Conservation (phyloP, 92 coral and sea anemone species). For the Zoanthus solanderi region DNA sequence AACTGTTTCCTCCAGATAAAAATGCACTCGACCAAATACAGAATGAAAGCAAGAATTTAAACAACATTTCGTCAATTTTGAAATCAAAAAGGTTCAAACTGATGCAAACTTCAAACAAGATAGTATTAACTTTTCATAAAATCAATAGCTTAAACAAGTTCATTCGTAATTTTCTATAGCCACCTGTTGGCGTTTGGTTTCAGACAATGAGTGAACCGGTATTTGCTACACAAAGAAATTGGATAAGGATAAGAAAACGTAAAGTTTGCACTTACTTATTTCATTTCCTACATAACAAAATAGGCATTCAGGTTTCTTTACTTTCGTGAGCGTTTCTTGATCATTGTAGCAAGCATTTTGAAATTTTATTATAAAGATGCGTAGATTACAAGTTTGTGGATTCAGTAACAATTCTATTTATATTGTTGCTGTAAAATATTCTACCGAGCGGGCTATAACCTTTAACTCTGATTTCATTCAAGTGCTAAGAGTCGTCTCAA, state of each 20-base stretch:
- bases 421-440: too few relatives aligned
- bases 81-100: background rate
- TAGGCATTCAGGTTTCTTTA: too few relatives aligned
- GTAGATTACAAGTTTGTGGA: background rate
- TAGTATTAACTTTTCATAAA: background rate
- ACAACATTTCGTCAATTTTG: background rate
- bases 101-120: background rate
- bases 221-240: background rate
- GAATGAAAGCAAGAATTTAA: background rate
- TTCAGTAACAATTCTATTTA: background rate
- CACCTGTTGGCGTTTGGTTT: background rate
- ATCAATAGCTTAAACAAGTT: background rate
- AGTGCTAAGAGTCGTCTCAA: constrained; percentile 72
- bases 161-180: too few relatives aligned
- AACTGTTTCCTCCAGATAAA: background rate
- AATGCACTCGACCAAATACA: background rate
- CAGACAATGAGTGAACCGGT: background rate
- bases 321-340: too few relatives aligned
- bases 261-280: too few relatives aligned
- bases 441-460: too few relatives aligned
- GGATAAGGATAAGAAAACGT: too few relatives aligned
- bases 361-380: too few relatives aligned
- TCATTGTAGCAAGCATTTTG: too few relatives aligned
- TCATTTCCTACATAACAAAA: too few relatives aligned
- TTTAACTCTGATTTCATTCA: constrained; percentile 31